A percentile compares a stretch with the other conserved stretches of the same genome.
Evolutionary conservation across 2,113 vertebrate genomes (phyloP).

Genomic region (Burhinus bistriatus): DNA sequence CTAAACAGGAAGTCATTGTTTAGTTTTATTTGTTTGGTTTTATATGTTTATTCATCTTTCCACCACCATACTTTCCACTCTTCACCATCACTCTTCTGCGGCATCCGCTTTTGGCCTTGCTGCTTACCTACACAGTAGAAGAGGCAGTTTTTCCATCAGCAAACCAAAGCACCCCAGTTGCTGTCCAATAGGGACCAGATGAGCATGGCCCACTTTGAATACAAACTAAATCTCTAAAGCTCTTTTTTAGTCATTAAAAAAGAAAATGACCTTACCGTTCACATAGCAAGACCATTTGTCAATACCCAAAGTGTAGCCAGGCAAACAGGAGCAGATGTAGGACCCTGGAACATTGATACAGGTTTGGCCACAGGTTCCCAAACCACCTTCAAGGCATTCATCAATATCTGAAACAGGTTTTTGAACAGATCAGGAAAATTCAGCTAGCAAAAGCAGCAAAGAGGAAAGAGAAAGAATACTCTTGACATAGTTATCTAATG

Average conservation of each 20-base stretch:
- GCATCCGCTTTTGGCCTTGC: not conserved
- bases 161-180: not conserved
- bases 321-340: slow-evolving; percentile 59
- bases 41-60: not conserved
- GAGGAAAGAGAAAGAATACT: not conserved
- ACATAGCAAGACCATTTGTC: slow-evolving; percentile 51
- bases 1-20: not conserved
- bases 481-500: not conserved
- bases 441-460: not conserved
- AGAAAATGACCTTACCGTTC: not conserved
- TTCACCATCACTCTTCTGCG: not conserved
- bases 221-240: not conserved
- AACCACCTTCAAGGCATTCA: slow-evolving; percentile 59
- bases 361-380: slow-evolving; percentile 61
- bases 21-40: not conserved
- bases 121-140: not conserved
- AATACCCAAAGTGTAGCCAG: slow-evolving; percentile 41
- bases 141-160: not conserved
- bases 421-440: not conserved
- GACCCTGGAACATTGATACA: slow-evolving; percentile 64
- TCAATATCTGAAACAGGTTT: slow-evolving; percentile 57
- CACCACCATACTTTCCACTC: not conserved
- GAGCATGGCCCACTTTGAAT: not conserved
- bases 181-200: not conserved
- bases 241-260: not conserved